Conservation (phyloP, 2,113 vertebrate species). For the Galbula dea region DNA sequence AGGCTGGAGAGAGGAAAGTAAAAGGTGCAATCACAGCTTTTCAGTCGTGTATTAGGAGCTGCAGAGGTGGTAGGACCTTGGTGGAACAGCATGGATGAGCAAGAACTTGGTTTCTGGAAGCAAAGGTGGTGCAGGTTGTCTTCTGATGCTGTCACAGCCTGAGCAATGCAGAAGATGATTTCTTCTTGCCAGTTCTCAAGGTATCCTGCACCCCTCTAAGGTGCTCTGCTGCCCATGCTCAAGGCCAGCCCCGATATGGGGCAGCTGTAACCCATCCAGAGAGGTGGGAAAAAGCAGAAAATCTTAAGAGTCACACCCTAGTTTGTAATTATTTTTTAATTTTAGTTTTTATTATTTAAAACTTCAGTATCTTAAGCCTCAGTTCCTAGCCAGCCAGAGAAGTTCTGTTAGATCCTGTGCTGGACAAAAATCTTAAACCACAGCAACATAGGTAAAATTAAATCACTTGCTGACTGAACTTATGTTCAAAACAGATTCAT, state of each 20-base stretch:
- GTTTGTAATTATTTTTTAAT: background rate
- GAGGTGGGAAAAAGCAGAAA: background rate
- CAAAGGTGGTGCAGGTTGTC: background rate
- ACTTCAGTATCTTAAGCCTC: background rate
- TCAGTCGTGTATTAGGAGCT: background rate
- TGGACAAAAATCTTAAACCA: background rate
- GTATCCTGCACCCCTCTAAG: background rate
- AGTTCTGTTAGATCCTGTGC: background rate
- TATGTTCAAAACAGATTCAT: background rate
- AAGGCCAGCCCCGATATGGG: background rate
- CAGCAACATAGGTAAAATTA: background rate
- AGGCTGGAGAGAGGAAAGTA: too few species aligned
- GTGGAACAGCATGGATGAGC: background rate
- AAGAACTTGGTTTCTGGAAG: background rate
- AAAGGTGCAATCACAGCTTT: background rate
- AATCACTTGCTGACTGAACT: background rate
- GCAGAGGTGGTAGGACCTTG: background rate
- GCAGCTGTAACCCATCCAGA: background rate
- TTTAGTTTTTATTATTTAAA: background rate
- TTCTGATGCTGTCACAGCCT: background rate
- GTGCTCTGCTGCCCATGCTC: background rate
- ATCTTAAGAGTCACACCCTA: background rate
- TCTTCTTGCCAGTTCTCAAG: background rate
- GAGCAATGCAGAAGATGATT: background rate
- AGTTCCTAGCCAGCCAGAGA: background rate